Base-by-base conservation (phyloP, 2,797 vertebrate species). In the Microctenopoma stevenorrisi region DNA sequence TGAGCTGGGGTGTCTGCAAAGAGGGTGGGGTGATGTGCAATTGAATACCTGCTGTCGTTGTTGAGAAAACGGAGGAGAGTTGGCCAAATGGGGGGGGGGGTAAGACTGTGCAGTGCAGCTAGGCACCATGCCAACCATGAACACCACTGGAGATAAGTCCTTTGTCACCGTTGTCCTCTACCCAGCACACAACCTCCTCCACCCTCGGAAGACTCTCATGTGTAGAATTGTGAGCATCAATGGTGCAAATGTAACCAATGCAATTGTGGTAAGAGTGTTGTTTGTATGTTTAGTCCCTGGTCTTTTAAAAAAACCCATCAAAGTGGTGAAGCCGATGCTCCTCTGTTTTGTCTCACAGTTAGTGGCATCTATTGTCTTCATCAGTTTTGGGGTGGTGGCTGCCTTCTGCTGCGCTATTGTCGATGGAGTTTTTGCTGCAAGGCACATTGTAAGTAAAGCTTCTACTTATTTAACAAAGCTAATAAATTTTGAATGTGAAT, bases 401-500 rank as follows among this genome's bases (percentile, higher is more conserved):
- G 96, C 98, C 0, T 99, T 99, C 90, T 99, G 98, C 91, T 99
- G 98, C 77, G 98, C 98, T 68, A 98, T 99, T 58, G 98, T 99
- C 2, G 98, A 99, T 0, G 98, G 98, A 5, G 96, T 99, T 76
- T 99, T 99, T 93, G 97, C 97, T 73, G 96, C 98, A 54, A 96
- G 97, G 88, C 98, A 98, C 90, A 98, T 99, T 70, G 98, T 99
- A 92, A 98, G 98, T 97, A 93, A 68, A 65, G 69, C 53, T 30
- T 68, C 14, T 63, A 13, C 11, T 57, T 37, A 71, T 67, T 71
- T 54, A 71, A 64, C 22, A 16, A 16, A 64, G 40, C 48, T 7
- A 28, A 66, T 83, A 42, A 61, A 78, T 86, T n/a, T 72, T 68
- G 46, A 30, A 69, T 74, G 13, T 25, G 11, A 7, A 70, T 47